Conservation (phyloP, 2,113 vertebrate genomes). For the Probosciger aterrimus region DNA sequence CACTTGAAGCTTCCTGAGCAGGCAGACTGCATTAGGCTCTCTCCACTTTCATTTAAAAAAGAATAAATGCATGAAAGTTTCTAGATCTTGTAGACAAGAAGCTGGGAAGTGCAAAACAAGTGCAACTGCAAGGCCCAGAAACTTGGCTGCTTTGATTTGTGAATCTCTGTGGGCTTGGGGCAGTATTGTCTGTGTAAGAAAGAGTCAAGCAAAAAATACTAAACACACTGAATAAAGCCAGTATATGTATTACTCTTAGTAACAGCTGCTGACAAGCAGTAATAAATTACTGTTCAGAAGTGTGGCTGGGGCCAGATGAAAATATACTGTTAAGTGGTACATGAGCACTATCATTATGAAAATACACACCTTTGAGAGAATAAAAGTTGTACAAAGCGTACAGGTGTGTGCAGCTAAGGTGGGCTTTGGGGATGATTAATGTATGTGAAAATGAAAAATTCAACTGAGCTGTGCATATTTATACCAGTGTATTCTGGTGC, state of each 20-base stretch:
- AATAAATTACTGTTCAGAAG: slow-evolving; percentile 33
- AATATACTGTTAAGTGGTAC: slow-evolving; percentile 45
- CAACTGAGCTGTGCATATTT: background rate
- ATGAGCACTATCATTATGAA: slow-evolving; percentile 39
- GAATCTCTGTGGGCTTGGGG: background rate
- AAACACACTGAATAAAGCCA: background rate
- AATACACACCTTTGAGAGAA: slow-evolving; percentile 35
- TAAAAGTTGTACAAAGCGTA: background rate
- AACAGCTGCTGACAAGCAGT: slow-evolving; percentile 25
- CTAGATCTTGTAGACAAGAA: background rate
- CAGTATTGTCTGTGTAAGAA: background rate
- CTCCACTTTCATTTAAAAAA: background rate
- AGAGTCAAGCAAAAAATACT: slow-evolving; percentile 13
- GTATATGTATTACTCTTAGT: background rate
- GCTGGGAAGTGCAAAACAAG: background rate
- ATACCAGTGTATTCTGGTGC: background rate
- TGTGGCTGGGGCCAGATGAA: slow-evolving; percentile 37
- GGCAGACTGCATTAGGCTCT: background rate
- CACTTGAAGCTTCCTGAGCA: background rate
- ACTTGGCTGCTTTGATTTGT: slow-evolving; percentile 10
- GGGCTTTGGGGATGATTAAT: background rate
- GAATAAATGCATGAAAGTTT: background rate
- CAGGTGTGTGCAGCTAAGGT: background rate
- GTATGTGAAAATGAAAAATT: background rate
- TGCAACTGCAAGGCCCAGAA: background rate